phyloP scores from a whole-genome alignment of 2,113 vertebrate genomes.

The Pseudorectes ferrugineus region DNA sequence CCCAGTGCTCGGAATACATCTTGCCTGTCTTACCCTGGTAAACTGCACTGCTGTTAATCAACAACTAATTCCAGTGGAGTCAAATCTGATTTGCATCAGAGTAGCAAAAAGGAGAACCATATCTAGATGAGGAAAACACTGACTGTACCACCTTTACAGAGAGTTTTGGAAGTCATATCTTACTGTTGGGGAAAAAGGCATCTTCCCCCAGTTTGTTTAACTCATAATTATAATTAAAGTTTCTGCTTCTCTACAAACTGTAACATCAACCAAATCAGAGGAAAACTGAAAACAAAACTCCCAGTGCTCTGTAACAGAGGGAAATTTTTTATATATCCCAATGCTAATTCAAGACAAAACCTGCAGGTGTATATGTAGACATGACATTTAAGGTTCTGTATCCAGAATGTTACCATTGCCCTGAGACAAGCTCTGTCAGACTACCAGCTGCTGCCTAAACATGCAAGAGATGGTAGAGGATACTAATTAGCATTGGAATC shows the following conservation, averaged over 20 bases:
- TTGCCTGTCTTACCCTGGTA: neutral
- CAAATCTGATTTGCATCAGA: neutral
- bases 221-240: neutral
- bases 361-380: neutral
- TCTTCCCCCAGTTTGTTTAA: neutral
- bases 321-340: neutral
- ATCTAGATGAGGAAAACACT: neutral
- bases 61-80: neutral
- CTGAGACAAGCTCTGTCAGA: neutral
- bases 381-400: neutral
- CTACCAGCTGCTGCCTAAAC: neutral
- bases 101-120: neutral
- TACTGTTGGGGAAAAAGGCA: neutral
- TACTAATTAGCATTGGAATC: neutral
- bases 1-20: neutral
- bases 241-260: neutral
- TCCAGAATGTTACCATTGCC: neutral
- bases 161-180: neutral
- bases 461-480: neutral
- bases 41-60: neutral
- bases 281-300: neutral
- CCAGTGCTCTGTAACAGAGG: neutral
- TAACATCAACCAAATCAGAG: neutral
- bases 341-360: neutral
- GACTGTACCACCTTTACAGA: neutral